Base-by-base conservation (phyloP, 2,888 invertebrate species). In the Ormyrus thymus region DNA sequence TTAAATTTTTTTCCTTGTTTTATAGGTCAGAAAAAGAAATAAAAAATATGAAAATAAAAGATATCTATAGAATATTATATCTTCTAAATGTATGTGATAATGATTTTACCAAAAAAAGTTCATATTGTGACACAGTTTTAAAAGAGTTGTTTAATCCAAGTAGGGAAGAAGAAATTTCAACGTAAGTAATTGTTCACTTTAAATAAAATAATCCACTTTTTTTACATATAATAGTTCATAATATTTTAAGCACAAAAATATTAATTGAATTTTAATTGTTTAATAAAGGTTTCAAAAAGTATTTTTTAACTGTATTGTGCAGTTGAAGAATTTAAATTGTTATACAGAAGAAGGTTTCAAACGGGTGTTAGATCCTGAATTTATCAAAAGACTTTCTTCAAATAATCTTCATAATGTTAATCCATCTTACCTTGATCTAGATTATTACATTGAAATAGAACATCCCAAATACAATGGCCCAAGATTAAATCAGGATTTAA, bases 21-120 rank as follows among this genome's bases (percentile, higher is more conserved):
- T 66, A 43, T 48, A 89, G 91, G 80, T 91, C 94, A 43, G 87
- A 91, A 8, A 83, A 87, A 3, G 89, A 92, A 50, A 86, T 95
- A 0, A 81, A 90, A 4, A 69, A 86, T 6, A 87, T 92, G 0
- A 92, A 95, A 80, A 70, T 95, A 0, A 96, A 96, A 89, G 96
- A 96, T 86, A 89, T 96, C 43, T 96, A 96, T 89, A 92, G 95
- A 83, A 88, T 95, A 10, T 93, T 2, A 91, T 94, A 78, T 91
- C 92, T 0, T 92, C 29, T 93, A 85, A 92, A 92, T 1, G 92
- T 93, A 86, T 94, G 94, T 82, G 92, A 94, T 86, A 92, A 91
- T 15, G 84, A 91, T 71, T 92, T 91, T 8, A 83, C 29, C 3
- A 4, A 29, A 29, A 4, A 29, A 29, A 29, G 2, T 3, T 3